Evolutionary conservation across 2,113 vertebrate species (phyloP).

Genomic region (Orcinus orca): DNA sequence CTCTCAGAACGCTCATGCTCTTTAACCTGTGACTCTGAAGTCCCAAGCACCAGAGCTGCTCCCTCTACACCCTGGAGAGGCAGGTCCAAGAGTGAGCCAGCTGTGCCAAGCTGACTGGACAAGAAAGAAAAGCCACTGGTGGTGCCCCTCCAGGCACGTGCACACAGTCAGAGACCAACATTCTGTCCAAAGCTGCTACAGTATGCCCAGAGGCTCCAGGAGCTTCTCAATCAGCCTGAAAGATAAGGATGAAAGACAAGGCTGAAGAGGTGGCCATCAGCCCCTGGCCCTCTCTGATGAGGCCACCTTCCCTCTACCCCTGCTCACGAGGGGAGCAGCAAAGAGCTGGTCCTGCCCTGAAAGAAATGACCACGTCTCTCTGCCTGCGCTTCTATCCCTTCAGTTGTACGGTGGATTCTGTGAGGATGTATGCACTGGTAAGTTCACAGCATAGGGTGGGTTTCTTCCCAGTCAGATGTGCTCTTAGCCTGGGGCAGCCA

Average conservation of each 20-base stretch:
- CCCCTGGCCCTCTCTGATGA: neutral
- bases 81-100: neutral
- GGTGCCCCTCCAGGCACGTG: neutral
- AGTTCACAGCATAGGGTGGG: neutral
- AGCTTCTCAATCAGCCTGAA: neutral
- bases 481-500: neutral
- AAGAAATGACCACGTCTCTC: neutral
- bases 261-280: neutral
- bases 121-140: neutral
- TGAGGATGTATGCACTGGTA: neutral
- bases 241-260: neutral
- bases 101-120: neutral
- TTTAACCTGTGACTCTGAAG: neutral
- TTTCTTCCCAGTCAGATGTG: neutral
- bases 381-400: neutral
- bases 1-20: neutral
- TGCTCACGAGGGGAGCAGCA: neutral
- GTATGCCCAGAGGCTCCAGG: neutral
- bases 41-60: neutral
- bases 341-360: neutral
- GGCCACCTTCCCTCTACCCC: neutral
- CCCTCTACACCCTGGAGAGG: neutral
- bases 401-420: accelerated
- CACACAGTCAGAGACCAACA: accelerated
- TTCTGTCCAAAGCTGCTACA: neutral